These are phyloP conservation scores for Cynopterus brachyotis DNA, from an alignment of 2,113 vertebrate species.

Conservation along the genomic window DNA sequence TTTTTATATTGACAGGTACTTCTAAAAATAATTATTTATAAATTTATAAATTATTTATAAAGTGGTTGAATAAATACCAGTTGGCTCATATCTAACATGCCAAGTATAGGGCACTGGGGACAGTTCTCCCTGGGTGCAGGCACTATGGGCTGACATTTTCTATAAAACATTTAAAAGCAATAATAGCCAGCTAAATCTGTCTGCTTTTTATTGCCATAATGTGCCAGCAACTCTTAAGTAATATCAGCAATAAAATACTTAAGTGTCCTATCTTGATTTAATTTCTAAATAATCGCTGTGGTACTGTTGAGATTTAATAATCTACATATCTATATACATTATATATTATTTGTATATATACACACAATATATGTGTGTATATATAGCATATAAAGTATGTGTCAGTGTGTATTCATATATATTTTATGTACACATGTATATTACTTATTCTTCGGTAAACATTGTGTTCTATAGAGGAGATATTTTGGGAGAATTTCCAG, in stretches of 20 bases:
- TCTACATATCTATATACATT: not conserved
- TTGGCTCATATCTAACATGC: not conserved
- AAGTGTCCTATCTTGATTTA: not conserved
- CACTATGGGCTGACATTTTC: not conserved
- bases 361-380: not conserved
- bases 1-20: not conserved
- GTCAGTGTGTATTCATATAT: not conserved
- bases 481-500: not conserved
- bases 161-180: not conserved
- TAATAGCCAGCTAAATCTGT: not conserved
- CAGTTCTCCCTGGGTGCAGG: not conserved
- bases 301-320: not conserved
- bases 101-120: not conserved
- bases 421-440: not conserved
- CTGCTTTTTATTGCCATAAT: not conserved
- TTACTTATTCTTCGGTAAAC: not conserved
- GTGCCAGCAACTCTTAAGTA: not conserved
- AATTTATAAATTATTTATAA: no score
- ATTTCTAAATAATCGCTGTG: not conserved
- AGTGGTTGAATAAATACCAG: not conserved
- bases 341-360: not conserved
- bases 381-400: not conserved
- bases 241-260: not conserved
- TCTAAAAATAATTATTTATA: not conserved
- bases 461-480: not conserved